Evolutionary conservation across 2,888 invertebrate genomes (phyloP).

Genomic region (Notocelia uddmanniana): DNA sequence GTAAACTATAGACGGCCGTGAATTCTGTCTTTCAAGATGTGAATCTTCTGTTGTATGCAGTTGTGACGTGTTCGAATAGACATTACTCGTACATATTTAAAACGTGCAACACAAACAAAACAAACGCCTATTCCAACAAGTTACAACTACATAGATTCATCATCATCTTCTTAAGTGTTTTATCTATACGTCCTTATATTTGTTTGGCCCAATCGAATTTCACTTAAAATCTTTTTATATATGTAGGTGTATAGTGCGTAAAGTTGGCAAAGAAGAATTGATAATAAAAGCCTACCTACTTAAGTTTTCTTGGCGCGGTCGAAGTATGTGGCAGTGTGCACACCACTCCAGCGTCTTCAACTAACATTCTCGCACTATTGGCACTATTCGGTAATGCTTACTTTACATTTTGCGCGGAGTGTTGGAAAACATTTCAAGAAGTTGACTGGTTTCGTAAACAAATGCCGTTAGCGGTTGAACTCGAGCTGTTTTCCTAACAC

Average conservation of each 20-base stretch:
- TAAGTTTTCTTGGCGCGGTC: not conserved
- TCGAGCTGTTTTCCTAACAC: slow-evolving; percentile 80
- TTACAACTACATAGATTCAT: no score
- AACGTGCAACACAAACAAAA: no score
- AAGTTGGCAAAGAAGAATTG: not conserved
- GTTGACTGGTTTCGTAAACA: slow-evolving; percentile 83
- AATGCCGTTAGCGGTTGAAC: slow-evolving; percentile 80
- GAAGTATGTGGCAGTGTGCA: slow-evolving; percentile 10
- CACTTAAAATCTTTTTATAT: no score
- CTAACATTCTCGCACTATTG: slow-evolving; percentile 67
- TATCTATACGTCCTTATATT: no score
- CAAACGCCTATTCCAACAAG: no score
- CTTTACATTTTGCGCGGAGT: slow-evolving; percentile 79
- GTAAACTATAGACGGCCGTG: not conserved
- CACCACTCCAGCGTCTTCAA: slow-evolving; percentile 56
- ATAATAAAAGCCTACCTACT: not conserved
- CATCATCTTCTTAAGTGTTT: no score
- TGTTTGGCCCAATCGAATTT: no score
- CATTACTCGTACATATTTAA: no score
- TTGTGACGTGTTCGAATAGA: no score
- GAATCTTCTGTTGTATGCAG: no score
- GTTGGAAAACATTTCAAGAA: slow-evolving; percentile 80
- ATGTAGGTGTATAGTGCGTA: not conserved
- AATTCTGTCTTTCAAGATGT: no score
- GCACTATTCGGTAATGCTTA: slow-evolving; percentile 72